Evolutionary conservation across 2,888 invertebrate species (phyloP).

Genomic region (Dascillus cervinus): DNA sequence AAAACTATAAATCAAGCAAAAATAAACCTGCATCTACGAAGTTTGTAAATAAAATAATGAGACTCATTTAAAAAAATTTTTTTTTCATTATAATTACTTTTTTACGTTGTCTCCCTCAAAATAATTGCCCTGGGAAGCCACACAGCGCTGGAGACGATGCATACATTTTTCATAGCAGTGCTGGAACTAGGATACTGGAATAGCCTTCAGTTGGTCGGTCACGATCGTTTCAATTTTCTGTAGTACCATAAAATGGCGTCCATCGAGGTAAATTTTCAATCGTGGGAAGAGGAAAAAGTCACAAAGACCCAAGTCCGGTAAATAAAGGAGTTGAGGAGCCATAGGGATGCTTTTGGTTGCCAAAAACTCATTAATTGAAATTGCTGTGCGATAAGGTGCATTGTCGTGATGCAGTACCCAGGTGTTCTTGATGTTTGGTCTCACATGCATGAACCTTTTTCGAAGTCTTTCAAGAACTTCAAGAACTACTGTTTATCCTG

Average conservation of each 20-base stretch:
- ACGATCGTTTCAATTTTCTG: slow-evolving; percentile 4
- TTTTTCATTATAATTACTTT: not conserved
- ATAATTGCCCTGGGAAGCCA: not conserved
- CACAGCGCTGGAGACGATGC: not conserved
- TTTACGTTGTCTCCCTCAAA: not conserved
- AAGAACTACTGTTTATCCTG: not conserved
- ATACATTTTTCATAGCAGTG: not conserved
- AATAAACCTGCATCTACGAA: no score
- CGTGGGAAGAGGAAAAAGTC: slow-evolving; percentile 8
- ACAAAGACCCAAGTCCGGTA: slow-evolving; percentile 8
- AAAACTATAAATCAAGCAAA: no score
- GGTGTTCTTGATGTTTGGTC: no score
- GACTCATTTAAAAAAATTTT: not conserved
- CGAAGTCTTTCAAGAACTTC: not conserved
- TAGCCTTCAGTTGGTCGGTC: slow-evolving; percentile 3
- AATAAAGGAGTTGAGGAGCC: slow-evolving; percentile 9
- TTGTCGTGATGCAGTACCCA: no score
- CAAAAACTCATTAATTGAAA: no score
- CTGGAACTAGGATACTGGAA: slow-evolving; percentile 6
- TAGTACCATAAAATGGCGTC: slow-evolving; percentile 6
- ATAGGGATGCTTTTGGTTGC: slow-evolving; percentile 7
- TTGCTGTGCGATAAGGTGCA: no score
- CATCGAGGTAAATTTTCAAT: slow-evolving; percentile 5
- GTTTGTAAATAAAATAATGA: not conserved
- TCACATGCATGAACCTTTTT: no score